These are phyloP conservation scores for Pterocles burchelli DNA, from an alignment of 2,113 vertebrate genomes.

Conservation along the genomic window DNA sequence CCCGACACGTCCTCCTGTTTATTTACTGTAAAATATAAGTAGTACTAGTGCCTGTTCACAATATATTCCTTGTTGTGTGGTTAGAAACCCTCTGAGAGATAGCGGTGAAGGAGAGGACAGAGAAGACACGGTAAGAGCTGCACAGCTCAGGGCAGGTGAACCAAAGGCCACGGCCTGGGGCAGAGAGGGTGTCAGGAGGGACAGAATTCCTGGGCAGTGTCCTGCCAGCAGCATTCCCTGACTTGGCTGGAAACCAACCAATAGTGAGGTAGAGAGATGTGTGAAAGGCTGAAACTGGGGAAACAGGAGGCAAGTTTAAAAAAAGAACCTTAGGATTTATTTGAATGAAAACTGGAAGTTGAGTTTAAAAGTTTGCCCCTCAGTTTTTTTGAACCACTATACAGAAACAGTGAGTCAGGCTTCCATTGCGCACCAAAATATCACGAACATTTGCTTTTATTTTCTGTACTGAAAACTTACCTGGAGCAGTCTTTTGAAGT, in stretches of 20 bases:
- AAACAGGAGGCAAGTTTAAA: neutral
- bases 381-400: rapidly evolving
- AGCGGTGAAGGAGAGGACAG: neutral
- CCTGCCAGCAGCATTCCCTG: neutral
- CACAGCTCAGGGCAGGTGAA: neutral
- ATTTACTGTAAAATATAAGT: neutral
- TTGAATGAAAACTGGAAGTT: neutral
- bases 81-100: neutral
- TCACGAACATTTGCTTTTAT: neutral
- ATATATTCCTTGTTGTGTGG: neutral
- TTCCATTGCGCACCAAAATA: neutral
- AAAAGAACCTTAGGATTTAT: neutral
- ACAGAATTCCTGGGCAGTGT: neutral
- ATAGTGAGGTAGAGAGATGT: rapidly evolving
- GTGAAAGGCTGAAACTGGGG: neutral
- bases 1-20: neutral
- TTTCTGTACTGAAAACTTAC: neutral
- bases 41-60: neutral
- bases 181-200: neutral
- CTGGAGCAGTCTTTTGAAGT: neutral
- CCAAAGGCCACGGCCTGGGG: no score
- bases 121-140: rapidly evolving
- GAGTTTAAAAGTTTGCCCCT: neutral
- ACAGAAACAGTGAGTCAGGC: neutral
- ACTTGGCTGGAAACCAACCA: neutral